Evolutionary conservation across 1,140 invertebrate genomes (phyloP), one percentile per base, ranked within the genome.

Genomic region (Scaptomyza hsui): DNA sequence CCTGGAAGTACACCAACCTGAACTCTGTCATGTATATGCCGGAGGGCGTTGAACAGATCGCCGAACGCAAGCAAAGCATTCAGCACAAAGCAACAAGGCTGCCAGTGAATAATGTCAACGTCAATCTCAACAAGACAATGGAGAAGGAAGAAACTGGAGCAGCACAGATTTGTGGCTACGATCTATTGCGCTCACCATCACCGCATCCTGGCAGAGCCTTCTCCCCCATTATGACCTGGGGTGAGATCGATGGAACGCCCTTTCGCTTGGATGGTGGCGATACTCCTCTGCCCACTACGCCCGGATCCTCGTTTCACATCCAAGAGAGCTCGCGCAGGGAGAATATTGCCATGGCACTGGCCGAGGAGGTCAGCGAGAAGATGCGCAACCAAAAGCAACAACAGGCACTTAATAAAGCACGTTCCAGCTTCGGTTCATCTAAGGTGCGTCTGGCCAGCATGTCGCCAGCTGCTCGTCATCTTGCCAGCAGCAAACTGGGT

Each of bases 151-250:
- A n/a, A 37, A 15, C 45, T 1, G 37, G 44, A 9, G 78, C 82
- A 0, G 74, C 78, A 1, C 56, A 61, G 10, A 68, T 98, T 0
- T 94, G 95, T 81, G 96, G 97, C 2, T 98, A 95, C 90, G 94
- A 94, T 61, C 95, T 97, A 86, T 94, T 99, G 4, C 93, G 93
- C 29, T 98, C 97, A 1, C 98, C 98, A 0, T 97, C 97, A 7
- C 97, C 97, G 2, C 94, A 94, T 10, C 98, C 98, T 2, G 96
- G 95, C 73, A 89, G 92, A 78, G 94, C 97, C 2, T 95, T 96
- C 78, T 98, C 97, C 10, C 99, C 99, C 6, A 92, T 99, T 39
- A 99, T 99, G 98, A 99, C 98, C 0, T 99, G 98, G 99, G 99
- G 99, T 75, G 95, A 99, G 91, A 99, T 99, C 48, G 98, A 99